Evolutionary conservation across 2,797 vertebrate species (phyloP).

Genomic region (Semotilus atromaculatus): DNA sequence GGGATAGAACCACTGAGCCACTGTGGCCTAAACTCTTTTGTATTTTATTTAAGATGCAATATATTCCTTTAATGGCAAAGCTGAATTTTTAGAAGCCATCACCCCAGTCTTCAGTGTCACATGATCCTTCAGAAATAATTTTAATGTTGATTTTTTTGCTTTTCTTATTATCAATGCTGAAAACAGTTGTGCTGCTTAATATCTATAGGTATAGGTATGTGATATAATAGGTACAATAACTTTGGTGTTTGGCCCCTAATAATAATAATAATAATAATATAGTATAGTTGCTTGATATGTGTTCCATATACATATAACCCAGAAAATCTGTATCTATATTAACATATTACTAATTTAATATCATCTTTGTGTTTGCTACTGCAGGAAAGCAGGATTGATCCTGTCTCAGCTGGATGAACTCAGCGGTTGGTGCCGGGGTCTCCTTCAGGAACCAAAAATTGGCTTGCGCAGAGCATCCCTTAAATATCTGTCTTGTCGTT

Average conservation of each 20-base stretch:
- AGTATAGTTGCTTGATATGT: background rate
- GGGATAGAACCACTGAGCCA: too few relatives aligned
- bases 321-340: background rate
- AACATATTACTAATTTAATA: background rate
- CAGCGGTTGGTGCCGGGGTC: slow-evolving; percentile 91
- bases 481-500: slow-evolving; percentile 93
- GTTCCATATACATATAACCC: background rate
- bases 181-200: background rate
- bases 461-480: slow-evolving; percentile 90
- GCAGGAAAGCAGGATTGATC: slow-evolving; percentile 95
- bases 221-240: background rate
- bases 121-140: background rate
- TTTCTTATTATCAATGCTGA: background rate
- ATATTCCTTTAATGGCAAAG: background rate
- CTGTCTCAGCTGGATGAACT: slow-evolving; percentile 93
- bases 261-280: background rate
- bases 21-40: background rate
- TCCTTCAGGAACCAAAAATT: slow-evolving; percentile 95
- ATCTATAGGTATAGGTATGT: too few relatives aligned
- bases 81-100: background rate
- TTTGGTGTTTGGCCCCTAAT: background rate
- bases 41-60: background rate
- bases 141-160: background rate
- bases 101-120: too few relatives aligned
- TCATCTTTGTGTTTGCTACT: slow-evolving; percentile 42